Base-by-base conservation (phyloP, 1,140 invertebrate species). In the Dolichoris vasculosae region DNA sequence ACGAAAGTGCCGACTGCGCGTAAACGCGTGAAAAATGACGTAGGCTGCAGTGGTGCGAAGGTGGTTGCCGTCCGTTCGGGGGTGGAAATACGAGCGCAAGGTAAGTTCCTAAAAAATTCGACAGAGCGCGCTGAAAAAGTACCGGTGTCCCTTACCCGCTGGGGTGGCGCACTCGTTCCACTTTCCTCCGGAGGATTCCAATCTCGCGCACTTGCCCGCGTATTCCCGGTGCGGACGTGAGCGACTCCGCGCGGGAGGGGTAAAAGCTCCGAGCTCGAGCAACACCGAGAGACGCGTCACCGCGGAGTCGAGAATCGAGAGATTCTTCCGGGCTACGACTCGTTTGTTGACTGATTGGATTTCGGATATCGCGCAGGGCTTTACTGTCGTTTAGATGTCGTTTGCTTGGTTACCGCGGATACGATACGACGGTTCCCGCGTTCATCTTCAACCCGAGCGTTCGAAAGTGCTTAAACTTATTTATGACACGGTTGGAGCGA, bases 311-410 rank as follows among this genome's bases (percentile, higher is more conserved):
- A 69, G 46, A 13, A 17, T 23, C 55, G 23, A 7, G 48, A 30
- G 40, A 59, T 75, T 75, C 17, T 83, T n/a, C 26, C 23, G 30
- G 59, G 67, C 23, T 63, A 51, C 43, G 76, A 77, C 51, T 78
- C 48, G 48, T 51, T 82, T 81, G 79, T 85, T 85, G 51, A 85
- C 84, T 82, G 84, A 85, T 85, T 85, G 79, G 84, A 82, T 85
- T 85, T 85, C 1, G 23, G 84, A 85, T 85, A 77, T 13, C 40
- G 13, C 1, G 11, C 6, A 13, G 9, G 30, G 11, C 26, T 55
- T 40, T 26, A 2, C 2, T n/a, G n/a, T n/a, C n/a, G n/a, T n/a
- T n/a, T n/a, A 15, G 64, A 82, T 64, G 38, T 38, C 43, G 38
- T 73, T 43, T n/a, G 43, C 32, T 38, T 20, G 0, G 48, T 17